Evolutionary conservation across 2,888 invertebrate genomes (phyloP), one percentile per base, ranked within the genome.

Genomic region (Lasioglossum calceatum): DNA sequence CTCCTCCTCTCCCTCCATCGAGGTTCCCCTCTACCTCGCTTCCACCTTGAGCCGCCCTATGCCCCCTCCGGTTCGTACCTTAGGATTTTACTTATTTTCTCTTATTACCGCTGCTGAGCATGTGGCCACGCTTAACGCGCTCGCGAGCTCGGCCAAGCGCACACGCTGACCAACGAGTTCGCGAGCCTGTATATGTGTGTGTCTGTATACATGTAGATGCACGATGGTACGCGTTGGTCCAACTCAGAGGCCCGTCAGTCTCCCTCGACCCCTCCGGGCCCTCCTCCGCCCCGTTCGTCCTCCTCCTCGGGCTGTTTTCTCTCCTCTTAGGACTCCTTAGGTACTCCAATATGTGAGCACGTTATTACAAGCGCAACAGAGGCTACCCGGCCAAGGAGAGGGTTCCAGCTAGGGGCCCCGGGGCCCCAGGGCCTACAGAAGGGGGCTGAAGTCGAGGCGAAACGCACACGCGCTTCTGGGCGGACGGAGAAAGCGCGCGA

Each of bases 11-110:
- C 90, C 86, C 90, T 82, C 91, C 90, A 88, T n/a, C 42, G 32
- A 44, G 73, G 27, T 83, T 82, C 70, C 77, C 71, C 81, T 84
- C 91, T 90, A 89, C 91, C 78, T 77, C 44, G 85, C 93, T 92
- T 92, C 92, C 90, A 81, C 87, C 90, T 88, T 91, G 87, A 89
- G 91, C 86, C 85, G 91, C 93, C 93, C 93, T 94, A 92, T 92
- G 91, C 92, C 92, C 93, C 92, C 92, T 90, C 92, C 92, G 92
- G 92, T 91, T 90, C 89, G 92, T 93, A 94, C 93, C 93, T 93
- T 92, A 91, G 92, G 93, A 92, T 92, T 92, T 92, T 91, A 92
- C 92, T 94, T 93, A 94, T 94, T 93, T 94, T 93, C 93, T 94
- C 94, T 94, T 94, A 93, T 94, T 94, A 92, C 92, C 90, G 89